Evolutionary conservation across 2,888 invertebrate species (phyloP), one percentile per base, ranked within the genome.

Genomic region (Julus scanicus): DNA sequence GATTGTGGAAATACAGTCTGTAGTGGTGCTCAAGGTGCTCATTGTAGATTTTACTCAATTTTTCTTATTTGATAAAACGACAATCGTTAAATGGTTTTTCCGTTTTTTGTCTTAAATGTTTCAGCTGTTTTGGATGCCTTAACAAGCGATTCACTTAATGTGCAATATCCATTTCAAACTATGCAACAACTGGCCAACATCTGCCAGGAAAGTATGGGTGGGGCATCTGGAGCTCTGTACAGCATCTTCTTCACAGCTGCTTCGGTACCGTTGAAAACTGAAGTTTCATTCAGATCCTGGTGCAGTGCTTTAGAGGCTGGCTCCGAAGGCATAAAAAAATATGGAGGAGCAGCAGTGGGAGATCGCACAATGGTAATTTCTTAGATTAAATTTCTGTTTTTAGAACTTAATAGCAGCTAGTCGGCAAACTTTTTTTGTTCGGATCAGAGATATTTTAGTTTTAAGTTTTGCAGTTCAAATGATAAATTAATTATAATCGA

Each of bases 151-250:
- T 29, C 4, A 5, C 15, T 88, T 3, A 63, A 88, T 44, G 39
- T 86, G 5, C 37, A 40, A 20, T 8, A 11, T 71, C 88, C 88
- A 15, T 88, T 57, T 48, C 15, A 53, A 17, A 39, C 87, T 15
- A 84, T 88, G 40, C 87, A 53, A 40, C 87, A 87, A 40, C 15
- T 88, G 11, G 44, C 88, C 8, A n/a, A n/a, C 6, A 87, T 88
- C 29, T 87, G 88, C 39, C 87, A 84, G n/a, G 49, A 93, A 29
- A 93, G 93, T 86, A 95, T 96, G 94, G 96, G 96, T 0, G 96
- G 97, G 0, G 95, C 96, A 0, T 95, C 96, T 0, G 97, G 97
- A 0, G 96, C 95, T 1, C 93, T 97, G 84, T 97, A 96, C 92
- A 95, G 95, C 89, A 93, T 97, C 89, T 94, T 96, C 89, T 94